Evolutionary conservation across 2,113 vertebrate genomes (phyloP).

Genomic region (Urocitellus parryii): DNA sequence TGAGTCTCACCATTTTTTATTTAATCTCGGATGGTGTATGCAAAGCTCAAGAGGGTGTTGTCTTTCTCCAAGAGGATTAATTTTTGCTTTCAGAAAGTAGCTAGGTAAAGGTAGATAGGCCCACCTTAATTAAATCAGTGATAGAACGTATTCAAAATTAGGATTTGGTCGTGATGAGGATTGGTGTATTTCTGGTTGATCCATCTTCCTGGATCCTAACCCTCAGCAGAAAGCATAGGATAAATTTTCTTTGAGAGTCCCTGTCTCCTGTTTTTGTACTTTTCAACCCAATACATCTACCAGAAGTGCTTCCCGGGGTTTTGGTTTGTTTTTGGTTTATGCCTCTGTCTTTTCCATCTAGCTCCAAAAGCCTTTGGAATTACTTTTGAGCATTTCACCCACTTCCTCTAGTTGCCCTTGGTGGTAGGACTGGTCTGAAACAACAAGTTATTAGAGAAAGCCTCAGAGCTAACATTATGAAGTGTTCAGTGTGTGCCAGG

Average conservation of each 20-base stretch:
- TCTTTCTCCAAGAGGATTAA: slow-evolving; percentile 26
- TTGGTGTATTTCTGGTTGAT: neutral
- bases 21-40: neutral
- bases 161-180: neutral
- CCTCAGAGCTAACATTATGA: neutral
- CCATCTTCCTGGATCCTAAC: neutral
- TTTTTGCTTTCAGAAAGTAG: neutral
- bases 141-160: neutral
- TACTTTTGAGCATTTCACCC: neutral
- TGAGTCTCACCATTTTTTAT: neutral
- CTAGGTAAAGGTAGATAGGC: neutral
- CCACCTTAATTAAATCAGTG: neutral
- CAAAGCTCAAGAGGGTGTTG: neutral
- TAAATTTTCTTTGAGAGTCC: neutral
- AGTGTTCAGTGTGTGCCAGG: neutral
- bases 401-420: slow-evolving; percentile 12
- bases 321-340: neutral
- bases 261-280: neutral
- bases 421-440: neutral
- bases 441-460: neutral
- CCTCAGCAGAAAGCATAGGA: neutral
- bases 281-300: neutral
- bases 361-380: neutral
- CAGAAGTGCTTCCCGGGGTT: neutral
- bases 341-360: neutral